Evolutionary conservation across 37 sponge, comb jelly and placozoan species (phyloP).

Genomic region (Agelas oroides): DNA sequence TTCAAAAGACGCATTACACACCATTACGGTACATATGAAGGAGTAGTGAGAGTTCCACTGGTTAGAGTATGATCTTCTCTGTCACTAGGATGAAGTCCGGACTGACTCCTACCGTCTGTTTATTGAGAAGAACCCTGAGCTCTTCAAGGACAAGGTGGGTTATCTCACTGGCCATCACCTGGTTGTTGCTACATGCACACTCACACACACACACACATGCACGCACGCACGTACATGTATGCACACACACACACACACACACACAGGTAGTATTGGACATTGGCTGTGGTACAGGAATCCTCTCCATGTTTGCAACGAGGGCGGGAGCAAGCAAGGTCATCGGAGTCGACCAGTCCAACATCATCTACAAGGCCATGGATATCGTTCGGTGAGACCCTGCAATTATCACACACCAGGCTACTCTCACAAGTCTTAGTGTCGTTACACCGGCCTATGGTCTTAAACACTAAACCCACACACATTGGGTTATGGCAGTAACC

Average conservation of each 20-base stretch:
- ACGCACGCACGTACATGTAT: not conserved
- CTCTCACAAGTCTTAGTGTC: too few relatives aligned
- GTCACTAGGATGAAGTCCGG: slow-evolving; percentile 67
- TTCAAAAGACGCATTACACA: too few relatives aligned
- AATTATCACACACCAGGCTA: too few relatives aligned
- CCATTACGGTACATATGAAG: too few relatives aligned
- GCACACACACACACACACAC: not conserved
- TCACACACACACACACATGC: not conserved
- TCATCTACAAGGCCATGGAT: slow-evolving; percentile 84
- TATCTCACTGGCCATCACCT: too few relatives aligned
- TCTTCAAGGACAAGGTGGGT: slow-evolving; percentile 75
- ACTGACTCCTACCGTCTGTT: slow-evolving; percentile 73
- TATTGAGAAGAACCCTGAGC: slow-evolving; percentile 53
- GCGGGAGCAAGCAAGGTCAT: slow-evolving; percentile 71
- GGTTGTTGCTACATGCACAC: too few relatives aligned
- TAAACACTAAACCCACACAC: too few relatives aligned
- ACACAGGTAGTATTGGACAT: slow-evolving; percentile 76
- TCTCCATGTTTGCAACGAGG: slow-evolving; percentile 80
- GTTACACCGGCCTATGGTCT: too few relatives aligned
- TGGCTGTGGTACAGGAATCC: slow-evolving; percentile 89
- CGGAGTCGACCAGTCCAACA: slow-evolving; percentile 80
- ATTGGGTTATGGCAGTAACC: too few relatives aligned
- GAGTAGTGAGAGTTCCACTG: too few relatives aligned
- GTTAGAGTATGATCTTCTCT: too few relatives aligned
- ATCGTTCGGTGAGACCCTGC: slow-evolving; percentile 76